Evolutionary conservation across 2,797 vertebrate species (phyloP).

Genomic region (Parauchenoglanis punctatus): DNA sequence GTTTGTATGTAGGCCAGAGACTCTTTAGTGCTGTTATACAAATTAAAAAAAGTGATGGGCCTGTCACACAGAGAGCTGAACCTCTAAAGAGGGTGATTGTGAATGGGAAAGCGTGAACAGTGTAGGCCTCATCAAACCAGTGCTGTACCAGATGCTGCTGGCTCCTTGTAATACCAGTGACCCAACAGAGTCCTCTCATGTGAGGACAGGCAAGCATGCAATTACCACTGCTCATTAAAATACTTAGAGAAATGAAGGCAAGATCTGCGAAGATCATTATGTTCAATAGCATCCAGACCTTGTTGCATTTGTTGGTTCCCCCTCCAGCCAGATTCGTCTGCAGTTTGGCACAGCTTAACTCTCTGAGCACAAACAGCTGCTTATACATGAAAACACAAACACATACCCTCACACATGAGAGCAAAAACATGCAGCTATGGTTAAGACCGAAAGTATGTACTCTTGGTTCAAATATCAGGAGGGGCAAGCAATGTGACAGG

Average conservation of each 20-base stretch:
- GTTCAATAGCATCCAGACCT: conserved; percentile 66
- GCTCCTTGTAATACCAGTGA: conserved; percentile 68
- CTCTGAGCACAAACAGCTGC: conserved; percentile 50
- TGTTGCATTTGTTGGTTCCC: conserved; percentile 53
- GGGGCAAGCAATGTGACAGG: conserved; percentile 60
- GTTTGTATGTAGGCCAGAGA: conserved; percentile 40
- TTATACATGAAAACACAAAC: conserved; percentile 43
- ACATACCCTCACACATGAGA: conserved; percentile 53
- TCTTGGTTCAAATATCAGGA: conserved; percentile 49
- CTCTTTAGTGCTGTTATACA: conserved; percentile 46
- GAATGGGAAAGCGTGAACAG: conserved; percentile 68
- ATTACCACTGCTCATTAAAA: conserved; percentile 71
- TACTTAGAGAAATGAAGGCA: conserved; percentile 68
- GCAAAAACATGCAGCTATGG: conserved; percentile 47
- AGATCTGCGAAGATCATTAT: conserved; percentile 77
- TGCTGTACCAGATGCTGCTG: conserved; percentile 65
- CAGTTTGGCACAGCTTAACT: conserved; percentile 42
- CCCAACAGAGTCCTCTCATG: conserved; percentile 56
- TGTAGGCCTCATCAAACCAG: conserved; percentile 66
- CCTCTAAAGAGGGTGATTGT: conserved; percentile 59
- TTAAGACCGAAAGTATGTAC: conserved; percentile 45
- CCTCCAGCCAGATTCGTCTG: conserved; percentile 51
- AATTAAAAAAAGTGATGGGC: conserved; percentile 46
- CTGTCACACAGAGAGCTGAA: conserved; percentile 57
- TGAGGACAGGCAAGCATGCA: conserved; percentile 66